These are phyloP conservation scores for Ceramica pisi DNA, from an alignment of 2,888 invertebrate species.

Conservation along the genomic window DNA sequence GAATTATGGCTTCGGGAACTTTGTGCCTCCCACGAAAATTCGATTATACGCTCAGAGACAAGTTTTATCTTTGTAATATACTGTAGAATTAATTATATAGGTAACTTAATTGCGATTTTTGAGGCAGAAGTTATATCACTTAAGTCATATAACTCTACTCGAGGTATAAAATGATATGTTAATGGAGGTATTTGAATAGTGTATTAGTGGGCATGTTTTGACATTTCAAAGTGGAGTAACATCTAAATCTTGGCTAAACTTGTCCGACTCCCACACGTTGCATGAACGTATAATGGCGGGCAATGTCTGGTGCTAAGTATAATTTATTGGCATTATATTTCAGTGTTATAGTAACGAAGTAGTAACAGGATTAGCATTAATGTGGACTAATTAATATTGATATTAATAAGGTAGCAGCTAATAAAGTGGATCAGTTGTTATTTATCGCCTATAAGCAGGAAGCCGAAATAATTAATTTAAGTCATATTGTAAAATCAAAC, in stretches of 20 bases:
- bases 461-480: conserved; percentile 30
- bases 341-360: conserved; percentile 62
- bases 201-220: conserved; percentile 73
- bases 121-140: conserved; percentile 46
- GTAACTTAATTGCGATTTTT: conserved; percentile 59
- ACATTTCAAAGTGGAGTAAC: conserved; percentile 74
- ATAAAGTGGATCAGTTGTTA: conserved; percentile 23
- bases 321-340: conserved; percentile 71
- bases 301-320: conserved; percentile 71
- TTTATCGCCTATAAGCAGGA: conserved; percentile 31
- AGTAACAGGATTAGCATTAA: conserved; percentile 59
- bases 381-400: conserved; percentile 59
- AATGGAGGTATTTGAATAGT: conserved; percentile 68
- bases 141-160: conserved; percentile 58
- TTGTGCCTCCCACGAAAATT: conserved; percentile 64
- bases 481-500: conserved; percentile 8
- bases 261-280: conserved; percentile 72
- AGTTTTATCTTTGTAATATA: conserved; percentile 53
- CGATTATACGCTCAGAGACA: conserved; percentile 61
- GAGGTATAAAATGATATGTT: conserved; percentile 62
- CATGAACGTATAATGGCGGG: conserved; percentile 67
- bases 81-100: conserved; percentile 52
- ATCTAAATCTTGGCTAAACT: conserved; percentile 77
- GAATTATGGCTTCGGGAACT: conserved; percentile 64
- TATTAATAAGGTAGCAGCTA: conserved; percentile 42